Percentiles rank a stretch among this genome's conserved stretches.
Conservation (phyloP, 2,888 invertebrate genomes). For the Dione juno region DNA sequence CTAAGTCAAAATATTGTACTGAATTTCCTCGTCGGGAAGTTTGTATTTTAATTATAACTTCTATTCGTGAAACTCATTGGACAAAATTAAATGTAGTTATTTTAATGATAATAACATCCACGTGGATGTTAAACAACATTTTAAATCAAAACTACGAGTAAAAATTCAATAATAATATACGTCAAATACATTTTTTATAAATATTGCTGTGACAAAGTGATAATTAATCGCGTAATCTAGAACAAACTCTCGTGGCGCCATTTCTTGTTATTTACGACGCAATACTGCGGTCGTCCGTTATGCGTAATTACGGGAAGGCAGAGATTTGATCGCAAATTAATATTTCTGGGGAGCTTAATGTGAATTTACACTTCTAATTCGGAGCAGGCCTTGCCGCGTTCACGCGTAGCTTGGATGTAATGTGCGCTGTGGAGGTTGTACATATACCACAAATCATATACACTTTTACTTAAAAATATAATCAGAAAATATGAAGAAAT, state of each 20-base stretch:
- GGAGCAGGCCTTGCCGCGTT: conserved; percentile 30
- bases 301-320: conserved; percentile 44
- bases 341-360: conserved; percentile 46
- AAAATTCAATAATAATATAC: background rate
- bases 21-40: conserved; percentile 6
- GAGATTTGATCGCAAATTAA: conserved; percentile 51
- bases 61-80: background rate
- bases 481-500: background rate
- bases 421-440: background rate
- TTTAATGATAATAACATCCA: background rate
- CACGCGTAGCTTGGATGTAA: conserved; percentile 12
- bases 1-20: background rate
- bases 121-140: background rate
- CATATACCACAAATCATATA: background rate
- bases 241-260: conserved; percentile 61
- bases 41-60: conserved; percentile 24
- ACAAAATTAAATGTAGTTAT: background rate
- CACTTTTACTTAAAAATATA: background rate
- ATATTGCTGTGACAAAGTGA: conserved; percentile 20
- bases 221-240: conserved; percentile 30
- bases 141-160: background rate
- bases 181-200: background rate
- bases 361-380: conserved; percentile 46
- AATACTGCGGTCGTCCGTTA: conserved; percentile 45
- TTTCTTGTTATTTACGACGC: conserved; percentile 58